A percentile compares a stretch with the other conserved stretches of the same genome.
Evolutionary conservation across 92 coral and sea anemone species (phyloP).

Genomic region (Siderastrea siderea): DNA sequence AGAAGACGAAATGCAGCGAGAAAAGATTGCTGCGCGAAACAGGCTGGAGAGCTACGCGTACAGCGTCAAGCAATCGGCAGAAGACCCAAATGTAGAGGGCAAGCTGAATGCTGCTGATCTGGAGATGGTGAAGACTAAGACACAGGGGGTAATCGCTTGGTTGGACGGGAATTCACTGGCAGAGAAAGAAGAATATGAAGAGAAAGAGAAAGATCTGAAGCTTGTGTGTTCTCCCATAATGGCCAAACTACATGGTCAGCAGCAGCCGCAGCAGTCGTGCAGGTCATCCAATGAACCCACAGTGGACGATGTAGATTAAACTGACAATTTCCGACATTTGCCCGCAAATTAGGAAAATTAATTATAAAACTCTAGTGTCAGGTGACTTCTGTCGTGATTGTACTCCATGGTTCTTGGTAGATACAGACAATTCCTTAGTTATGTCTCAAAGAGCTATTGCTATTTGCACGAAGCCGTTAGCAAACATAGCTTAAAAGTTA

Average conservation of each 20-base stretch:
- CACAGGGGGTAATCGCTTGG: constrained; percentile 76
- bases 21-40: constrained; percentile 73
- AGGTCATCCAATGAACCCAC: neutral
- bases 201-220: constrained; percentile 81
- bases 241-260: constrained; percentile 52
- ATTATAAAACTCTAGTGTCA: neutral
- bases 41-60: constrained; percentile 75
- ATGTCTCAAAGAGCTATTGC: too few species aligned
- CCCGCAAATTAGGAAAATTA: neutral
- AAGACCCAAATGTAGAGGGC: constrained; percentile 53
- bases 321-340: neutral
- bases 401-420: too few species aligned
- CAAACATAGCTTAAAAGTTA: too few species aligned
- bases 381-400: too few species aligned
- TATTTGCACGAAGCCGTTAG: too few species aligned
- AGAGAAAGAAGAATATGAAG: constrained; percentile 82
- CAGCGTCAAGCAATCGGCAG: constrained; percentile 71
- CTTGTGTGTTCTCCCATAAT: constrained; percentile 80
- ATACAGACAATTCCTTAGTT: too few species aligned
- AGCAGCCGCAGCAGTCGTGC: neutral
- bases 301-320: neutral
- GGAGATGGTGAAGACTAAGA: constrained; percentile 59
- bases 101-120: constrained; percentile 54
- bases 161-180: constrained; percentile 79
- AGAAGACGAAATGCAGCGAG: constrained; percentile 74